Evolutionary conservation across 2,113 vertebrate species (phyloP), one percentile per base, ranked within the genome.

Genomic region (Gopherus flavomarginatus): DNA sequence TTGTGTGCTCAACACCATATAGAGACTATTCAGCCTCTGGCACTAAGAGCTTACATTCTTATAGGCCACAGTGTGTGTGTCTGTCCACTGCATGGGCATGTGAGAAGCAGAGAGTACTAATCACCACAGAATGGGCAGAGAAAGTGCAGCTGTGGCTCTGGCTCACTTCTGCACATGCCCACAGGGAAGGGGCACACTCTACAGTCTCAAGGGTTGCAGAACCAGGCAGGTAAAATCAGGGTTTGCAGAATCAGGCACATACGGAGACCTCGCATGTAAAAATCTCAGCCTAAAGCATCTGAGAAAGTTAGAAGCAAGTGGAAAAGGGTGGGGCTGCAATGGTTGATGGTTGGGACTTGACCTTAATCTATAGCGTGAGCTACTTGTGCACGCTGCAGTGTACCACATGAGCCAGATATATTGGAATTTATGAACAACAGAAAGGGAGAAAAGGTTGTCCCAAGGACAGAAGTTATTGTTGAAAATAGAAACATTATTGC

Each of bases 1-100:
- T 31, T 49, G 57, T 13, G n/a, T 21, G 38, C 21, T 95, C 5
- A 13, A 35, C 80, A 65, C n/a, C 0, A 0, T 44, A 1, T 16
- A 47, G 4, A 85, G 6, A 9, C 22, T 3, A 72, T 52, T 10
- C 27, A 80, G 13, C 59, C 89, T 79, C 38, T 92, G 47, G 14
- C 47, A 65, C 8, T 14, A 79, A 65, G 17, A 4, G 0, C 9
- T 2, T 27, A 4, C n/a, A 80, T 88, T 83, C 52, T 83, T 56
- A 56, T 22, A 54, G 62, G 27, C 1, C 19, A 83, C 2, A 27
- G 11, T 47, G 27, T 49, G 11, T 47, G 27, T 49, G 29, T 83
- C 13, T 86, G 79, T 90, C 75, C 42, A 13, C 26, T 78, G 69
- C 21, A 78, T 19, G 42, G 42, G 42, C 42, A 12, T 78, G 75